Evolutionary conservation across 2,888 invertebrate genomes (phyloP), one percentile per base, ranked within the genome.

Genomic region (Luperina nickerlii): DNA sequence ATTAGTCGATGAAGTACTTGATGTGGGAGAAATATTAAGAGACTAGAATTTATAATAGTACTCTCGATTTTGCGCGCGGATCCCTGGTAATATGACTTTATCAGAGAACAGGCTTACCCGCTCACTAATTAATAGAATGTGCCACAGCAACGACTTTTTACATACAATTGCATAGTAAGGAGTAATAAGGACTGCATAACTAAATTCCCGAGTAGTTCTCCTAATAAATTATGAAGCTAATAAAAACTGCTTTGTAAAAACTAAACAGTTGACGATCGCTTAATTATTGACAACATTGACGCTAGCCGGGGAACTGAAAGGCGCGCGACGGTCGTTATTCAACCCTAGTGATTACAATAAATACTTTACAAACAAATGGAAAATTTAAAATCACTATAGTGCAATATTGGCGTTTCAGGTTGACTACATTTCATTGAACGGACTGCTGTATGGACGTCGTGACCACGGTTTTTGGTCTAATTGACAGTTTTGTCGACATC

Each of bases 231-330:
- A 72, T 62, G 2, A 76, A 38, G 57, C 38, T 63, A 74, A 79
- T 68, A 84, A 83, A 84, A 67, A 57, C 48, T 69, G 38, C 38
- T 63, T 45, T 27, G 54, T 63, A 65, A 83, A 67, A 82, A 76
- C n/a, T 68, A 76, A 79, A 85, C 38, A 72, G 74, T 85, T 75
- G 74, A 65, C 66, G 66, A 85, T 73, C 74, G 62, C 57, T 82
- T 79, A 68, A 82, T 82, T 82, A 86, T 86, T 82, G 83, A 79
- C 86, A 79, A 57, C 73, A 67, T 60, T 66, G 79, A 76, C 32
- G 66, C 63, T 66, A 42, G 71, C 42, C 71, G 13, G 63, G 74
- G 74, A 71, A 82, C 15, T 38, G 45, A 51, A 51, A 38, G 13
- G 72, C 85, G 82, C 79, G 82, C 83, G 63, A 77, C 45, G 45